Conservation (phyloP, 2,113 vertebrate genomes). For the Nibea coibor region DNA sequence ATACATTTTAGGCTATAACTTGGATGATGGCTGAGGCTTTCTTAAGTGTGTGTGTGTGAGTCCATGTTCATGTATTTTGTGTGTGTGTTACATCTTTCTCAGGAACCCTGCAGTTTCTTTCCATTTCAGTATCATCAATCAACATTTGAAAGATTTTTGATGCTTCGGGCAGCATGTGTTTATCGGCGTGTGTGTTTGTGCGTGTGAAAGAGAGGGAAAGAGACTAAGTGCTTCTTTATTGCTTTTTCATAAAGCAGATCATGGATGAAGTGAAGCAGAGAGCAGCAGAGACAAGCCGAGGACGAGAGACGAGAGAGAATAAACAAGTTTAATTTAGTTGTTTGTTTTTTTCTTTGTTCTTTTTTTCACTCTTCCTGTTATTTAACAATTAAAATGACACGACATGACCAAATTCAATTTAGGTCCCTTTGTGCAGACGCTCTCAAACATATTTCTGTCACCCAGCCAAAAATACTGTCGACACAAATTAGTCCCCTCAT, state of each 20-base stretch:
- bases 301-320: background rate
- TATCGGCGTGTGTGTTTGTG: background rate
- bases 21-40: slow-evolving; percentile 9
- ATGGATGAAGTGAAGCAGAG: slow-evolving; percentile 16
- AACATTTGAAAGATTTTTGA: slow-evolving; percentile 41
- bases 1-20: slow-evolving; percentile 14
- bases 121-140: slow-evolving; percentile 39
- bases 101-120: slow-evolving; percentile 15
- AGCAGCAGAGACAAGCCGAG: background rate
- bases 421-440: background rate
- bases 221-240: slow-evolving; percentile 31
- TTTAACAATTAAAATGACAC: slow-evolving; percentile 29
- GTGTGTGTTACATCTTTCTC: slow-evolving; percentile 20
- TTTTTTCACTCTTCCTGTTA: background rate
- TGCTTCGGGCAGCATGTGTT: background rate
- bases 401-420: slow-evolving; percentile 31
- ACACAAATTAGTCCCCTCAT: slow-evolving; percentile 20
- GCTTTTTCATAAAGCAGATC: slow-evolving; percentile 29
- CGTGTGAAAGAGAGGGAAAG: background rate
- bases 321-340: background rate
- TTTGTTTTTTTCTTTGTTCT: too few relatives aligned
- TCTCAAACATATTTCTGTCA: slow-evolving; percentile 15
- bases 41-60: background rate
- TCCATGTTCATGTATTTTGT: background rate
- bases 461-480: background rate